Conservation (phyloP, 23 tunicate genomes). For the Trididemnum clinides region DNA sequence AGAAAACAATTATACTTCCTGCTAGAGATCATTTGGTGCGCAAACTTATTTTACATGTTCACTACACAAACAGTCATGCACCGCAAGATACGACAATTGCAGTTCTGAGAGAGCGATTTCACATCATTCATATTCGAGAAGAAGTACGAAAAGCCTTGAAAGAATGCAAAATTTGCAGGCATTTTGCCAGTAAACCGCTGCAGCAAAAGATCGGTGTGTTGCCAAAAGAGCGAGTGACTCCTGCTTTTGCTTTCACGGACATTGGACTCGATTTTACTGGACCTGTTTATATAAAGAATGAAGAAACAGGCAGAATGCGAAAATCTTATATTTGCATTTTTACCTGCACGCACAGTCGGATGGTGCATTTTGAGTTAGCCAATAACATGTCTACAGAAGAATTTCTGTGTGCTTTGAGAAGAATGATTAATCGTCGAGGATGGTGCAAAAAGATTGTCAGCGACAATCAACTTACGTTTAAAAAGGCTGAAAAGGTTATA, state of each 20-base stretch:
- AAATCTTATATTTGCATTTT: conserved; percentile 13
- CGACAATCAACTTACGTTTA: conserved; percentile 7
- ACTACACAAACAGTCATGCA: background rate
- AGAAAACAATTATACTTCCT: background rate
- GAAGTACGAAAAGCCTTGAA: background rate
- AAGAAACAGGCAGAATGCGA: background rate
- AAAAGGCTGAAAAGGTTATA: background rate
- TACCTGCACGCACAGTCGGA: background rate
- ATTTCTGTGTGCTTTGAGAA: conserved; percentile 10
- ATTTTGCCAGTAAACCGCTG: background rate
- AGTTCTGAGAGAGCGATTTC: background rate
- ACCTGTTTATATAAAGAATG: background rate
- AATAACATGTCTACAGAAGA: conserved; percentile 3
- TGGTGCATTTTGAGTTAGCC: conserved; percentile 6
- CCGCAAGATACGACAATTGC: background rate
- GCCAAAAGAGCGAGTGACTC: background rate
- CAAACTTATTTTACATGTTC: background rate
- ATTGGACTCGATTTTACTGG: background rate
- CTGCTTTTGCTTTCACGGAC: background rate
- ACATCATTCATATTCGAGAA: background rate
- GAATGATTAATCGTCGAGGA: conserved; percentile 2
- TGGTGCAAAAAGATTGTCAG: background rate
- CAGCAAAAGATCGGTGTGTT: background rate
- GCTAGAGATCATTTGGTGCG: background rate
- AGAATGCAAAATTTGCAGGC: background rate